Evolutionary conservation across 2,797 vertebrate species (phyloP), one percentile per base, ranked within the genome.

Genomic region (Corythornis leucogaster): DNA sequence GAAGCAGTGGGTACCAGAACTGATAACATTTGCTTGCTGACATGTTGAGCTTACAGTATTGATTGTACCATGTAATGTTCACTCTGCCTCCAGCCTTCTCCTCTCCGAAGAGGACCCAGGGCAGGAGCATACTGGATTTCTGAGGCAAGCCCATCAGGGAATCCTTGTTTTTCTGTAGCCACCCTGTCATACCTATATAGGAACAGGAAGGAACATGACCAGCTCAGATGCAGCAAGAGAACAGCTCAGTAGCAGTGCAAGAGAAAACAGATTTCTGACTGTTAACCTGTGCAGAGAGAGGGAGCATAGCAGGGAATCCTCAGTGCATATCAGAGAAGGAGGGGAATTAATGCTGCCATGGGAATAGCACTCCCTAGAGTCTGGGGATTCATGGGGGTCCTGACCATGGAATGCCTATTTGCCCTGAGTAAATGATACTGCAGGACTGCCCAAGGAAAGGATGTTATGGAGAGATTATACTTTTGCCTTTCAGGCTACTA

Each of bases 161-260:
- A 80, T 98, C 98, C 93, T 98, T 96, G 68, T 97, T 98, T 91
- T 98, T 98, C 93, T 98, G 96, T 71, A 98, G 96, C 96, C 97
- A 98, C 69, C 95, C 94, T 2, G 79, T 74, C 97, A 97, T 82
- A 97, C 97, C 97, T 98, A 74, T 75, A 83, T 51, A 26, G 13
- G 26, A 64, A 18, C 50, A 33, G 54, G 9, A 70, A 38, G 57
- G 42, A 58, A 77, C 71, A 9, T 2, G 18, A 17, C 19, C n/a
- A 3, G 21, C 28, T 73, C 40, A 46, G 30, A n/a, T 7, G 4
- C 19, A 16, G 28, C 0, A 1, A 53, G 66, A 67, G 46, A 75
- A 38, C 2, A 61, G 15, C 43, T 45, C 51, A 13, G 31, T 26
- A 48, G 46, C 33, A 42, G 15, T 10, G 31, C 51, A 8, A 15